Evolutionary conservation across 1,140 invertebrate species (phyloP).

Genomic region (Sitobion miscanthi): DNA sequence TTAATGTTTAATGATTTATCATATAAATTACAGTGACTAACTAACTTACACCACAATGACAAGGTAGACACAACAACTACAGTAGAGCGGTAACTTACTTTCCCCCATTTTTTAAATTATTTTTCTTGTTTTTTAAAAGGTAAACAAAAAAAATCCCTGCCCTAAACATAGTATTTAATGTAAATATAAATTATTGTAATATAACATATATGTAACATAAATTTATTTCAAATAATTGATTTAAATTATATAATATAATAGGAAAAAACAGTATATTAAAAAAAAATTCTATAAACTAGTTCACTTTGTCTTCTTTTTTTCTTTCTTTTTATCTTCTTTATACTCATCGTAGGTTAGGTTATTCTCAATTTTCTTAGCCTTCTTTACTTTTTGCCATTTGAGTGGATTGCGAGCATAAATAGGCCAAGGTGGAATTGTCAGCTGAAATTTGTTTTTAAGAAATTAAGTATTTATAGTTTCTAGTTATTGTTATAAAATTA

Average conservation of each 20-base stretch:
- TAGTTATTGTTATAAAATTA: neutral
- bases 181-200: neutral
- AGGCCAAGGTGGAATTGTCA: conserved; percentile 50
- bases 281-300: neutral
- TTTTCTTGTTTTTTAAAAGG: neutral
- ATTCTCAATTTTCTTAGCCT: conserved; percentile 34
- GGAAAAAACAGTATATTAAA: conserved; percentile 8
- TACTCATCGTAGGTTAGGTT: conserved; percentile 40
- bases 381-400: conserved; percentile 51
- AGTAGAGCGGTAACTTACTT: no score
- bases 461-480: neutral
- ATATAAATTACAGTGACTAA: no score
- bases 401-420: conserved; percentile 45
- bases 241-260: conserved; percentile 49
- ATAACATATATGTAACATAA: neutral
- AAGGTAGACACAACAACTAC: no score
- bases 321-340: conserved; percentile 50
- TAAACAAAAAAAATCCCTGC: neutral
- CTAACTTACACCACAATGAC: no score
- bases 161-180: neutral
- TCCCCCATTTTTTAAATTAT: no score
- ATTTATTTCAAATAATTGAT: conserved; percentile 3
- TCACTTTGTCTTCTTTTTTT: conserved; percentile 57
- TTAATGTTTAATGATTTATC: no score
- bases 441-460: neutral